Conservation (phyloP, 2,797 vertebrate species). For the Chaetophractus vellerosus region DNA sequence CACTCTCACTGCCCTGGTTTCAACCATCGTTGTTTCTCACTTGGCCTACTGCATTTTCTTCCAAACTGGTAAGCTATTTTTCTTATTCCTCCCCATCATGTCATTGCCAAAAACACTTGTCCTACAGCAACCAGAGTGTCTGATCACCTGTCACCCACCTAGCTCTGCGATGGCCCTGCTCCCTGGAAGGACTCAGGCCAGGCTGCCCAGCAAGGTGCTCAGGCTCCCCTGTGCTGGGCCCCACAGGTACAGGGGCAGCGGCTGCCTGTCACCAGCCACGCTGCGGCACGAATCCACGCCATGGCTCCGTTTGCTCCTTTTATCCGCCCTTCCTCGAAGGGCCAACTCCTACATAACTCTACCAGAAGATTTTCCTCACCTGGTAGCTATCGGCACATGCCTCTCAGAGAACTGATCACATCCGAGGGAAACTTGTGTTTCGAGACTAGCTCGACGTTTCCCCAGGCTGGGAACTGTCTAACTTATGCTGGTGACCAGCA, state of each 20-base stretch:
- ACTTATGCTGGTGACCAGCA: conserved; percentile 13
- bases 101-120: no score
- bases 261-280: no score
- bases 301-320: background rate
- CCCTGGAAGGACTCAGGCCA: background rate
- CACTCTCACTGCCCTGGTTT: no score
- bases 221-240: no score
- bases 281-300: background rate
- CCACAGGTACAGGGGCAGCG: background rate
- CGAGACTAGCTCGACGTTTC: background rate
- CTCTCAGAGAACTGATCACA: background rate
- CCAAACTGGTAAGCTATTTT: no score
- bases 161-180: background rate
- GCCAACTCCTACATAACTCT: background rate
- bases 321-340: background rate
- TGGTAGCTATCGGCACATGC: background rate
- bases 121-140: background rate
- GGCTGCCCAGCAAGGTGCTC: no score
- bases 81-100: no score
- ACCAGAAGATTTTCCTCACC: background rate
- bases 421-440: background rate
- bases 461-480: background rate
- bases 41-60: no score
- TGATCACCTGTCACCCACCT: background rate
- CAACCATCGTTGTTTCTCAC: no score